phyloP scores from a whole-genome alignment of 2,888 invertebrate genomes.

The Gryllus longicercus region DNA sequence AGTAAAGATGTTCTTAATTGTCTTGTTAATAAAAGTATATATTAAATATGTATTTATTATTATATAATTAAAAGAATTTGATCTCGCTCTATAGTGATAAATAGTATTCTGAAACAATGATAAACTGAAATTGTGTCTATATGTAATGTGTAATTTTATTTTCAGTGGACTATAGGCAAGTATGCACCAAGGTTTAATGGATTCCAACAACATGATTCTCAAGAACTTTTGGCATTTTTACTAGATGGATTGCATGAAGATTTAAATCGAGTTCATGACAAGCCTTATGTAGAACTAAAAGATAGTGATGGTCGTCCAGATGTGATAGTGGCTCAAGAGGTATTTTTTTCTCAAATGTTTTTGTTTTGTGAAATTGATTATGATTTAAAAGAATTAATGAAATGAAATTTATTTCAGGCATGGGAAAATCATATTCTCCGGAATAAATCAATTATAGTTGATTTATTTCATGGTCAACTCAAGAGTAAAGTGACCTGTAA shows the following conservation, averaged over 20 bases:
- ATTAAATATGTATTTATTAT: no score
- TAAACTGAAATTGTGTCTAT: no score
- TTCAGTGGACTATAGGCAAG: slow-evolving; percentile 75
- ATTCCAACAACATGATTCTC: slow-evolving; percentile 91
- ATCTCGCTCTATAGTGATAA: no score
- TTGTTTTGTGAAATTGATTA: neutral
- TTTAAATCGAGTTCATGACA: slow-evolving; percentile 71
- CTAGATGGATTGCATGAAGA: slow-evolving; percentile 91
- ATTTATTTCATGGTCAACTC: slow-evolving; percentile 87
- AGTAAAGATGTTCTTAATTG: neutral
- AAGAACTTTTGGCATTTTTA: slow-evolving; percentile 86
- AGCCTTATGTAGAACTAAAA: slow-evolving; percentile 66
- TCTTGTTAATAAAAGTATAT: neutral
- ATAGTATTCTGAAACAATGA: no score
- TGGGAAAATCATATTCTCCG: slow-evolving; percentile 80
- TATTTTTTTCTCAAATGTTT: slow-evolving; percentile 35
- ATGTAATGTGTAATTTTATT: neutral
- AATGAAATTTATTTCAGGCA: slow-evolving; percentile 50
- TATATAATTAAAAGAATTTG: no score
- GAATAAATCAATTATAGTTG: slow-evolving; percentile 84
- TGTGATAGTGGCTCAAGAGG: slow-evolving; percentile 57
- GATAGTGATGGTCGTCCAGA: slow-evolving; percentile 76
- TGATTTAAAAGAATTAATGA: neutral
- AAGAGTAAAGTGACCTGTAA: slow-evolving; percentile 78
- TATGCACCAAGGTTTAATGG: slow-evolving; percentile 83